A percentile compares a stretch with the other conserved stretches of the same genome.
Conservation (phyloP, 2,113 vertebrate genomes). For the Porphyrio hochstetteri region DNA sequence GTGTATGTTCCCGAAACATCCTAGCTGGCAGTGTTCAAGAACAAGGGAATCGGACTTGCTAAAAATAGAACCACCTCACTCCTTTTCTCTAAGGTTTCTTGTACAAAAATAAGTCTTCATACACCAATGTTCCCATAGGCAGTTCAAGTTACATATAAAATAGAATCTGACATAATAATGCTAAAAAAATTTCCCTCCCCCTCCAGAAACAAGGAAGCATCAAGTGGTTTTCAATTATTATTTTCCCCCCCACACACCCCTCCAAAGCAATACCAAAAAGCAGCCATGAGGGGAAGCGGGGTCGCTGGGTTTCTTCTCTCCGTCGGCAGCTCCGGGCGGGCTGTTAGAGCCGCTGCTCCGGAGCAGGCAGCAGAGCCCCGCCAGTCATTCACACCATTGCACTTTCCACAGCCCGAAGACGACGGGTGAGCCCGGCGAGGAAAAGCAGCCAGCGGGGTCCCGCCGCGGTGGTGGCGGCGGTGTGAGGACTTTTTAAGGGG, state of each 20-base stretch:
- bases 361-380: not conserved
- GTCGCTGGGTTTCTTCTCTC: not conserved
- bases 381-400: not conserved
- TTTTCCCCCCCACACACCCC: not conserved
- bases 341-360: not conserved
- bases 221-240: not conserved
- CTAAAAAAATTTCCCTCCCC: conserved; percentile 21
- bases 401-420: not conserved
- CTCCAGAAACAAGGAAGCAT: conserved; percentile 1
- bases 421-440: not conserved
- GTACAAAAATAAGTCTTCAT: conserved; percentile 90
- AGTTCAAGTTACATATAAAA: conserved; percentile 71
- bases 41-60: conserved; percentile 25
- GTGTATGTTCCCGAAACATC: conserved; percentile 28
- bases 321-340: not conserved
- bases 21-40: conserved; percentile 73
- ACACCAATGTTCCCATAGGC: conserved; percentile 57
- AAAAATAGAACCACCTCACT: conserved; percentile 59
- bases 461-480: not conserved
- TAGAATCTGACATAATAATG: conserved; percentile 32
- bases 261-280: not conserved
- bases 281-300: not conserved
- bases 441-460: not conserved
- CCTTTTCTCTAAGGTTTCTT: conserved; percentile 58
- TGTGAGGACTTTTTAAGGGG: too few species aligned